Base-by-base conservation (phyloP, 1,140 invertebrate genomes). In the Plectus sambesii region DNA sequence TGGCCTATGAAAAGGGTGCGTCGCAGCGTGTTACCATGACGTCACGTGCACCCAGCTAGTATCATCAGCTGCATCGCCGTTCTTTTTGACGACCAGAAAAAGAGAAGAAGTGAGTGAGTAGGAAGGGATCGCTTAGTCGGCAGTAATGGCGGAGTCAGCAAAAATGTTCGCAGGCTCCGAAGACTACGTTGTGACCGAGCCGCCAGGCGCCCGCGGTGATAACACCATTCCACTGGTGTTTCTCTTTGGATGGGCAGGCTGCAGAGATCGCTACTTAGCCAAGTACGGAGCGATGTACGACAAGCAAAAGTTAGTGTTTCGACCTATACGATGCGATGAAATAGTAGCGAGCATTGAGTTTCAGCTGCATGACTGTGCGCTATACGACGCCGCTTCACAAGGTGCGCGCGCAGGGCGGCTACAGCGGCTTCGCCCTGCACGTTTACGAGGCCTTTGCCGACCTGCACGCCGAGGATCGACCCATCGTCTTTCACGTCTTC, bases 201-300 rank as follows among this genome's bases (percentile, higher is more conserved):
- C n/a, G n/a, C n/a, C n/a, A n/a, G n/a, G n/a, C n/a, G n/a, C n/a
- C n/a, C n/a, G n/a, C n/a, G n/a, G n/a, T n/a, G n/a, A n/a, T n/a
- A n/a, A n/a, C n/a, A n/a, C n/a, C n/a, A n/a, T n/a, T 42, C 80
- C 82, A 6, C 76, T 83, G 1, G 75, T 84, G n/a, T 71, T 84
- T 55, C 62, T 84, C 1, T 72, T 85, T 42, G 82, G 82, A 27
- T 85, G 82, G 82, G 80, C 81, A 26, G 82, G 82, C 25, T 82
- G 82, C 66, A 74, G 80, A 59, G 81, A 84, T 62, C 77, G 78
- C 60, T 79, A 84, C 69, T 65, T 84, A 24, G 75, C 79, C 49
- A 84, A 84, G 59, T 85, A 85, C 69, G 81, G 81, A 5, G 75
- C 80, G 46, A 80, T 83, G 42, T 85, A 85, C 63, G 79, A 83